Percentiles rank a stretch among this genome's conserved stretches.
phyloP scores from a whole-genome alignment of 2,113 vertebrate genomes.

The Hydrochoerus hydrochaeris region DNA sequence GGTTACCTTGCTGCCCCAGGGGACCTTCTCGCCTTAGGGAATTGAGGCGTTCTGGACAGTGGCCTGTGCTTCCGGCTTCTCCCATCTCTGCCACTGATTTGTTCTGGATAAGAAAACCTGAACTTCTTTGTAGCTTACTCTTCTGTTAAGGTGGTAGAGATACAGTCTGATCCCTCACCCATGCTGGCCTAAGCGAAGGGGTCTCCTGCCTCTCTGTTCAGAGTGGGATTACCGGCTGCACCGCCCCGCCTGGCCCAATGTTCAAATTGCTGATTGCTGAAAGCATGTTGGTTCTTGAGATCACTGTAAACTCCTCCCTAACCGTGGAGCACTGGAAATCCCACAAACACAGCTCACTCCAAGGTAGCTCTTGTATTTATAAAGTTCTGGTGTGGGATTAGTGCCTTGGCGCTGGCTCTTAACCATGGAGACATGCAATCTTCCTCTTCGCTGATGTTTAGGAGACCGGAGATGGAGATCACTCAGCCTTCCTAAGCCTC shows the following conservation, averaged over 20 bases:
- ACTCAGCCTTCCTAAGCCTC: background rate
- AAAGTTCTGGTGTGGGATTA: background rate
- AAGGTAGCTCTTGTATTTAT: background rate
- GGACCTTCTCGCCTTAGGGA: background rate
- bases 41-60: background rate
- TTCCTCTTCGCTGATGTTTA: background rate
- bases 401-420: background rate
- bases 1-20: background rate
- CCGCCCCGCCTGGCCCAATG: background rate
- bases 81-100: background rate
- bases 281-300: background rate
- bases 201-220: background rate
- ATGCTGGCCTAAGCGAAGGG: background rate
- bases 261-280: background rate
- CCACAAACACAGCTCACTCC: background rate
- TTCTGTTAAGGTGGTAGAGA: background rate
- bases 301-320: background rate
- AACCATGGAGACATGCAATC: background rate
- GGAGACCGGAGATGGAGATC: background rate
- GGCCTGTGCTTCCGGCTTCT: background rate
- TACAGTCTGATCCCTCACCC: background rate
- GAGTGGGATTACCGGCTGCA: background rate
- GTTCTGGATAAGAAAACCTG: slow-evolving; percentile 28
- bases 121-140: background rate
- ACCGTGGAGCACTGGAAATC: background rate